Evolutionary conservation across 2,797 vertebrate genomes (phyloP).

Genomic region (Tokudaia tokunoshimensis): DNA sequence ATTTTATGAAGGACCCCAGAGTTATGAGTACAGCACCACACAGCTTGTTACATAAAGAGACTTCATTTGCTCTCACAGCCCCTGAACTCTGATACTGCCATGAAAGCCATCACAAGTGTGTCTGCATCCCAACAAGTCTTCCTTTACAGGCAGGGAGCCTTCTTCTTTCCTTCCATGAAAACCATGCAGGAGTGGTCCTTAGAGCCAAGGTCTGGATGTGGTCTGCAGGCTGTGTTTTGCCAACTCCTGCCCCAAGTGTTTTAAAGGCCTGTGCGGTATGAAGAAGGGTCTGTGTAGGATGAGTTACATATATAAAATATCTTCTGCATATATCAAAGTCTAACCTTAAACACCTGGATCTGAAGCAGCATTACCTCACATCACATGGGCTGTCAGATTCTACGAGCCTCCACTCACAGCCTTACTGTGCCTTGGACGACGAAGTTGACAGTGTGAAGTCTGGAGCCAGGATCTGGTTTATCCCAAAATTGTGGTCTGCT

Average conservation of each 20-base stretch:
- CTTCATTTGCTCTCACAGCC: not conserved
- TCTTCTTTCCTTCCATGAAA: constrained; percentile 26
- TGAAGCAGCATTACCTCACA: not conserved
- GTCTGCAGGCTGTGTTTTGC: not conserved
- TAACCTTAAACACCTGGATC: not conserved
- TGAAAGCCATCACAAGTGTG: not conserved
- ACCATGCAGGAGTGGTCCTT: not conserved
- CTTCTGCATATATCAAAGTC: not conserved
- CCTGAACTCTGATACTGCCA: not conserved
- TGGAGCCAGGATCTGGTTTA: not conserved
- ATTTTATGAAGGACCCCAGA: not conserved
- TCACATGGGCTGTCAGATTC: not conserved
- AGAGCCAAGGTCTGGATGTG: not conserved
- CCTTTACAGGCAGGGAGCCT: constrained; percentile 1
- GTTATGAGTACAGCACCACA: not conserved
- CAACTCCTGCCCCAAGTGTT: not conserved
- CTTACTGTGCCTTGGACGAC: not conserved
- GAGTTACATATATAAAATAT: not conserved
- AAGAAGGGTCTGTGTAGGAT: not conserved
- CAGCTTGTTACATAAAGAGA: not conserved
- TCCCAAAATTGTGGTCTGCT: not conserved
- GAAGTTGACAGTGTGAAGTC: not conserved
- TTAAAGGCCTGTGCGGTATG: not conserved
- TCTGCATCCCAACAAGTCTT: not conserved
- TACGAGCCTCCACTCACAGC: not conserved